phyloP scores from a whole-genome alignment of 2,888 invertebrate genomes.

The Drosophila neonasuta region DNA sequence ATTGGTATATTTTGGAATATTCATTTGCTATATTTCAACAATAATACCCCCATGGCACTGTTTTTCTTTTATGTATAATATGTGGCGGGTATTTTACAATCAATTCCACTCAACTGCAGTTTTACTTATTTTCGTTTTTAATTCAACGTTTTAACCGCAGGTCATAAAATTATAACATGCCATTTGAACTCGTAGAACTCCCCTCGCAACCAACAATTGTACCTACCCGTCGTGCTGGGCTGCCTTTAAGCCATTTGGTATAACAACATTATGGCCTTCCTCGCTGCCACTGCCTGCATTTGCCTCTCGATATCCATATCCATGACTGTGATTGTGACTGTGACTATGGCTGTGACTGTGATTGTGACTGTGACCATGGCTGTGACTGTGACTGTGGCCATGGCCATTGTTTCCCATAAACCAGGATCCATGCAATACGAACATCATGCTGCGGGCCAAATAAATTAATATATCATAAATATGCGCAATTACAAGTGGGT shows the following conservation, averaged over 20 bases:
- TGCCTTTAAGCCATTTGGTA: slow-evolving; percentile 61
- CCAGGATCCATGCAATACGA: slow-evolving; percentile 89
- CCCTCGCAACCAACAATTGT: slow-evolving; percentile 9
- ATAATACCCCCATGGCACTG: no score
- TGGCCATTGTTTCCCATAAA: slow-evolving; percentile 75
- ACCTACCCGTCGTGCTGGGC: slow-evolving; percentile 47
- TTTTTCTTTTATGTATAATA: no score
- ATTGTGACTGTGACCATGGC: slow-evolving; percentile 38
- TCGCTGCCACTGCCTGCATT: slow-evolving; percentile 13
- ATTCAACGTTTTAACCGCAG: slow-evolving; percentile 37
- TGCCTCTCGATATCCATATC: slow-evolving; percentile 23
- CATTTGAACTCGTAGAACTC: slow-evolving; percentile 29
- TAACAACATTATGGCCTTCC: slow-evolving; percentile 49
- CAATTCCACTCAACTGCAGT: no score
- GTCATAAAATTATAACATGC: slow-evolving; percentile 47
- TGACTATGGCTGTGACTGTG: slow-evolving; percentile 38
- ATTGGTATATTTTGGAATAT: no score
- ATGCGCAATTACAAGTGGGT: slow-evolving; percentile 44
- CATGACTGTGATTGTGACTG: slow-evolving; percentile 25
- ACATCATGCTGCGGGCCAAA: slow-evolving; percentile 86
- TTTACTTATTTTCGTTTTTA: slow-evolving; percentile 5
- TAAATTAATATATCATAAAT: slow-evolving; percentile 33
- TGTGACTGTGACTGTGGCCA: slow-evolving; percentile 56
- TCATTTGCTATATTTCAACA: no score
- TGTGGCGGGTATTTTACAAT: no score